Base-by-base conservation (phyloP, 2,113 vertebrate species). In the Fregetta grallaria region DNA sequence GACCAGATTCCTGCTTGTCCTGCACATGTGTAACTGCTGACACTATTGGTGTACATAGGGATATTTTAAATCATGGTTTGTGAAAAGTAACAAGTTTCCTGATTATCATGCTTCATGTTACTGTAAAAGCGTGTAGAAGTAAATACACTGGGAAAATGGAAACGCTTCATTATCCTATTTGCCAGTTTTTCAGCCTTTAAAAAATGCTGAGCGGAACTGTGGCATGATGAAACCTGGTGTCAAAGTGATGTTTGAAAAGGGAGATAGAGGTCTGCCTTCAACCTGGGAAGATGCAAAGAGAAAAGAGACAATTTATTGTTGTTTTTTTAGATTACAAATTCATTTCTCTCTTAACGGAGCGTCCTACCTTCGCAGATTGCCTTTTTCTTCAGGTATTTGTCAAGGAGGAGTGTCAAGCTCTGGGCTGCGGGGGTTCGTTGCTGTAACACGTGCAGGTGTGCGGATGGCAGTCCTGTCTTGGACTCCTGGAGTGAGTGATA, bases 381-480 rank as follows among this genome's bases (percentile, higher is more conserved):
- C 9, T 26, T 66, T 52, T 50, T 22, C n/a, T 49, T 23, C 21
- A 13, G 19, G 9, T 14, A 19, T 56, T 34, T 73, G 79, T 10
- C 32, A 12, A 15, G 68, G 49, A 84, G 63, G 15, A 61, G 65
- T 1, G 38, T 38, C 38, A 38, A 38, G 38, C 38, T 38, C 38
- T 38, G 38, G 38, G 38, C 38, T 38, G 38, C 38, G 3, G 16
- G 12, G 47, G 6, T 16, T 44, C 3, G 0, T 44, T 66, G 15
- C 58, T 4, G 0, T 34, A 15, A 13, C 17, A 16, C 4, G 1
- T 7, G 4, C 3, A 3, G 58, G 8, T 36, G 11, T 6, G 58
- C 4, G 4, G 49, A 4, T 59, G 27, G 9, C 44, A 65, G 12
- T 44, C 40, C 50, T 70, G 40, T 21, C 49, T 30, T 26, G 52